Base-by-base conservation (phyloP, 2,113 vertebrate genomes). In the Larimichthys crocea region DNA sequence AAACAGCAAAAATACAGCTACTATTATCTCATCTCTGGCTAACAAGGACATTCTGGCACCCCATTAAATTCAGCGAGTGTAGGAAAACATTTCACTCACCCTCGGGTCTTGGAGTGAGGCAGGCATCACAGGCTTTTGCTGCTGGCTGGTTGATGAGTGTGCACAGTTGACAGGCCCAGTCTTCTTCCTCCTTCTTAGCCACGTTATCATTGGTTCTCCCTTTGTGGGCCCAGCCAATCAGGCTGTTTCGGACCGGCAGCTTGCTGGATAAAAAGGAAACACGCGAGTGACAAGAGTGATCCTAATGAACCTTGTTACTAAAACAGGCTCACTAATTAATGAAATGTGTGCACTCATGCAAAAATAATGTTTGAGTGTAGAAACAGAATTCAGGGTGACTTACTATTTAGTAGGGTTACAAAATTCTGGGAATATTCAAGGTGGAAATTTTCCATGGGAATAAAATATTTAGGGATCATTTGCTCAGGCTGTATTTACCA, bases 81-180 rank as follows among this genome's bases (percentile, higher is more conserved):
- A 40, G 66, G 62, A 73, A 22, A 74, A 64, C 68, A 53, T 80
- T 67, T 79, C 46, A 74, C 94, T 93, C 94, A 99, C 98, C 94
- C 82, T 90, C 69, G 49, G 96, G 96, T 89, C 94, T 96, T 14
- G 96, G 92, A 56, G 95, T 94, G 88, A 98, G 93, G 85, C 98
- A 99, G 69, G 96, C 98, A 46, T 97, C 97, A 80, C 98, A 98
- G 16, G 90, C 84, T 73, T 89, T 87, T 46, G 92, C 90, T 76
- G 95, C 86, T 1, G 97, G 95, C 70, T 80, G 93, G 91, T 99
- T 99, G 89, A 97, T 92, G 68, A 99, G 95, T 10, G 97, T 99
- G 76, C 98, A 99, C 53, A 93, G 71, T 16, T 46, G 60, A 92
- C 97, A 99, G 0, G 93, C 85, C 98, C 98, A 99, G 66, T 97